Evolutionary conservation across 2,888 invertebrate species (phyloP).

Genomic region (Anoplius nigerrimus): DNA sequence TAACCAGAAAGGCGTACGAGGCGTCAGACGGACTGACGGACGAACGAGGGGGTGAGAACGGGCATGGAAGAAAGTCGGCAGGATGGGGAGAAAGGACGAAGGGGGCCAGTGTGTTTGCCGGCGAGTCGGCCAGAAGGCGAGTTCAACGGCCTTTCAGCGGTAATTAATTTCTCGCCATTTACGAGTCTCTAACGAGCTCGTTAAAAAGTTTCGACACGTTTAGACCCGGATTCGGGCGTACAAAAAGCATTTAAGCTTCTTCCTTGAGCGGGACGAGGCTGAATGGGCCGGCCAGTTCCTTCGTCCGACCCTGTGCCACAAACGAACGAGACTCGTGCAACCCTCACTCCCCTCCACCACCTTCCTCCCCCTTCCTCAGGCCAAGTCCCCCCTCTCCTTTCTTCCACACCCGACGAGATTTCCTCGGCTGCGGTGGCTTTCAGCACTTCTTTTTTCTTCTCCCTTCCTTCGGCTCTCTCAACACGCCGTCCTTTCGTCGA

Average conservation of each 20-base stretch:
- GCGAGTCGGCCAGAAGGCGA: conserved; percentile 6
- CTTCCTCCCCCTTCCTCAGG: background rate
- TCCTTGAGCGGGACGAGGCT: conserved; percentile 23
- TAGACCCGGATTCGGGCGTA: conserved; percentile 42
- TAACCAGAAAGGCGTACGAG: background rate
- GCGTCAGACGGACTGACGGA: background rate
- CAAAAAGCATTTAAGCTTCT: conserved; percentile 58
- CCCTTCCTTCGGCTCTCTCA: background rate
- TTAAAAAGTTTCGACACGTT: conserved; percentile 65
- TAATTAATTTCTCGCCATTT: conserved; percentile 58
- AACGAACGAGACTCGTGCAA: conserved; percentile 16
- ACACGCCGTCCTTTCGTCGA: background rate
- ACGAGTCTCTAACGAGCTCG: conserved; percentile 60
- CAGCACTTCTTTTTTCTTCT: conserved; percentile 7
- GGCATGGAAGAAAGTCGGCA: background rate
- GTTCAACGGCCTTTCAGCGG: conserved; percentile 33
- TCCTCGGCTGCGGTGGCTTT: conserved; percentile 11
- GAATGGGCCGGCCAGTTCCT: conserved; percentile 46
- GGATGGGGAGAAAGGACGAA: conserved; percentile 10
- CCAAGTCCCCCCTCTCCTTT: background rate
- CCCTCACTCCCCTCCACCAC: background rate
- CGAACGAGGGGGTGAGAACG: background rate
- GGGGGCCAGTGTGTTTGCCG: conserved; percentile 1
- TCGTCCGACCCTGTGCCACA: conserved; percentile 14
- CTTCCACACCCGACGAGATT: background rate